phyloP scores from a whole-genome alignment of 2,888 invertebrate genomes.

The Clivina fossor region DNA sequence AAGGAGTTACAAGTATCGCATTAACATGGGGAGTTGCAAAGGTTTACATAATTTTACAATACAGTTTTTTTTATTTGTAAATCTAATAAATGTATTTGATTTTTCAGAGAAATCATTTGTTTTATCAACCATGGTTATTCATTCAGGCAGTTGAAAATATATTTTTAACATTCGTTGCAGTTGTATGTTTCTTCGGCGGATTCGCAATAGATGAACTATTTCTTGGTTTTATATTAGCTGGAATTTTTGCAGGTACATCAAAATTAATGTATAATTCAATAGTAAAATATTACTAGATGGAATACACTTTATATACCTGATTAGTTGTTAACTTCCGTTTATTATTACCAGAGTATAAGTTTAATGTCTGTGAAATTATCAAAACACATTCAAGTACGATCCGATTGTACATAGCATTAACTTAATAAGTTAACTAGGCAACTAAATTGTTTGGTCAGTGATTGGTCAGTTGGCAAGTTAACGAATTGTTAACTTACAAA shows the following conservation, averaged over 20 bases:
- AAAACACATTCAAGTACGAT: neutral
- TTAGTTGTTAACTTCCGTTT: too few species aligned
- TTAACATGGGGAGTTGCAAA: slow-evolving; percentile 20
- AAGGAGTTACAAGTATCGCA: neutral
- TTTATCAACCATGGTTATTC: slow-evolving; percentile 16
- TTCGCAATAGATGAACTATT: neutral
- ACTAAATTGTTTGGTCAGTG: too few species aligned
- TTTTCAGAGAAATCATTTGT: slow-evolving; percentile 21
- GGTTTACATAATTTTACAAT: slow-evolving; percentile 6
- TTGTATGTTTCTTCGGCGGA: neutral
- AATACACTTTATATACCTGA: too few species aligned
- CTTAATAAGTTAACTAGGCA: too few species aligned
- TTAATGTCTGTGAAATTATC: neutral
- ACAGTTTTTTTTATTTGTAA: neutral
- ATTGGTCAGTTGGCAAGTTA: too few species aligned
- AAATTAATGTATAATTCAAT: too few species aligned
- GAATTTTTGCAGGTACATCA: too few species aligned
- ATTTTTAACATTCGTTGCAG: neutral
- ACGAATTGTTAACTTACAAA: too few species aligned
- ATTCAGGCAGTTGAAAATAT: neutral
- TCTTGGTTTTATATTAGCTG: too few species aligned
- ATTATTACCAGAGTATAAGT: too few species aligned
- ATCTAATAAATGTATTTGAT: neutral
- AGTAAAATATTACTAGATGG: too few species aligned
- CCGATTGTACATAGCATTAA: neutral